A percentile compares a stretch with the other conserved stretches of the same genome.
Conservation (phyloP, 2,797 vertebrate species). For the Eurystomus glaucurus region DNA sequence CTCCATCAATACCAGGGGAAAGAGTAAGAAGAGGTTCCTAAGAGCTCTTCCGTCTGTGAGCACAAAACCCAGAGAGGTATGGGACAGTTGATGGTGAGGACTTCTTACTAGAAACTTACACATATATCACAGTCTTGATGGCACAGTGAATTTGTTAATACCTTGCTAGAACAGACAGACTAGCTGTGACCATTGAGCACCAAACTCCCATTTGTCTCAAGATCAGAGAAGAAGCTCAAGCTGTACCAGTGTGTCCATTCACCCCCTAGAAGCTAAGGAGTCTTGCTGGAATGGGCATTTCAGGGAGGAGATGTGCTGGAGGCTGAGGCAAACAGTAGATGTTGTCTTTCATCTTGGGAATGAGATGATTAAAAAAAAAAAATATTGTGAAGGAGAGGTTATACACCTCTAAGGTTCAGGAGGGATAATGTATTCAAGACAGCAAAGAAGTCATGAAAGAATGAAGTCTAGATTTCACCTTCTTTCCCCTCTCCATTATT, state of each 20-base stretch:
- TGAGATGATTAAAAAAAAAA: background rate
- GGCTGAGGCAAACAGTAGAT: background rate
- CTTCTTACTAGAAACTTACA: background rate
- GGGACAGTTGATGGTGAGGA: background rate
- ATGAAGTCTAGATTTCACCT: background rate
- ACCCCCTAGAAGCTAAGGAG: background rate
- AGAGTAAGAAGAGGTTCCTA: background rate
- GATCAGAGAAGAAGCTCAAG: background rate
- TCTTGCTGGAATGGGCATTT: background rate
- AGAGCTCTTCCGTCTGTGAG: background rate
- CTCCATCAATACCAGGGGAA: background rate
- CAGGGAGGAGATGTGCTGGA: background rate
- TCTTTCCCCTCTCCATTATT: background rate
- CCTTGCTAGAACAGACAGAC: background rate
- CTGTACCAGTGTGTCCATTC: background rate
- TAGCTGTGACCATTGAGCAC: fast-evolving
- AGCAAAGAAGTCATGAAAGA: background rate
- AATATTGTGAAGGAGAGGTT: background rate
- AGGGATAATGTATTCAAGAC: background rate
- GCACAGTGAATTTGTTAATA: background rate
- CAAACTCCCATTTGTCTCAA: background rate
- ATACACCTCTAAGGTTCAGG: background rate
- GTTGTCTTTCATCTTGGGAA: background rate
- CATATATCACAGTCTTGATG: background rate
- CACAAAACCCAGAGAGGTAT: background rate